Evolutionary conservation across 2,888 invertebrate species (phyloP).

Genomic region (Dryococelus australis): DNA sequence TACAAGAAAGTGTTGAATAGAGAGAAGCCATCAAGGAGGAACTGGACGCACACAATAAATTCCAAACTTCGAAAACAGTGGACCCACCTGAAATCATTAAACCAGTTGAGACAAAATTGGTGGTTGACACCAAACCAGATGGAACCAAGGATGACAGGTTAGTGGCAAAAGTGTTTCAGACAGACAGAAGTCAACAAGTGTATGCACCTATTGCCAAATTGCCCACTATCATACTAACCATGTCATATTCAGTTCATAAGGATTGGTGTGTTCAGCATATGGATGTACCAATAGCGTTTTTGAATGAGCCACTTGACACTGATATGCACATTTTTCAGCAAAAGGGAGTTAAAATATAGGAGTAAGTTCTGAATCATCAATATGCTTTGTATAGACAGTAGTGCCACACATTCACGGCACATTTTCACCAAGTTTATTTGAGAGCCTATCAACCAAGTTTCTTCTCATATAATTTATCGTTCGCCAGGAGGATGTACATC

Average conservation of each 20-base stretch:
- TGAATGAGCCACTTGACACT: neutral
- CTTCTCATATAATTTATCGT: too few species aligned
- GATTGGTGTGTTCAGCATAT: neutral
- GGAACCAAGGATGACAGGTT: neutral
- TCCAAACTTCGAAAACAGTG: neutral
- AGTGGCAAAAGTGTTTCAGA: neutral
- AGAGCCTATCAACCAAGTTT: too few species aligned
- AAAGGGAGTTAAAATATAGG: neutral
- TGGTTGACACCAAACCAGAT: neutral
- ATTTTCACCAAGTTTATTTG: too few species aligned
- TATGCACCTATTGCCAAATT: neutral
- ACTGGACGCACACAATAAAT: neutral
- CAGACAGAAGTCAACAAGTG: neutral
- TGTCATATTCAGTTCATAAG: neutral
- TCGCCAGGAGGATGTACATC: too few species aligned
- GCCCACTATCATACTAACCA: neutral
- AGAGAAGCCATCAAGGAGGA: neutral
- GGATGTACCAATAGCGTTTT: neutral
- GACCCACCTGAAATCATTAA: neutral
- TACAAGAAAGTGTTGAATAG: neutral
- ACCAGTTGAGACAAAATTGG: neutral
- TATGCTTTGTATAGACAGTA: neutral
- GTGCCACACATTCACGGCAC: too few species aligned
- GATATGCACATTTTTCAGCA: neutral
- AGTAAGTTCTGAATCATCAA: neutral